These are phyloP conservation scores for Erebia ligea DNA, from an alignment of 2,888 invertebrate species.

Conservation along the genomic window DNA sequence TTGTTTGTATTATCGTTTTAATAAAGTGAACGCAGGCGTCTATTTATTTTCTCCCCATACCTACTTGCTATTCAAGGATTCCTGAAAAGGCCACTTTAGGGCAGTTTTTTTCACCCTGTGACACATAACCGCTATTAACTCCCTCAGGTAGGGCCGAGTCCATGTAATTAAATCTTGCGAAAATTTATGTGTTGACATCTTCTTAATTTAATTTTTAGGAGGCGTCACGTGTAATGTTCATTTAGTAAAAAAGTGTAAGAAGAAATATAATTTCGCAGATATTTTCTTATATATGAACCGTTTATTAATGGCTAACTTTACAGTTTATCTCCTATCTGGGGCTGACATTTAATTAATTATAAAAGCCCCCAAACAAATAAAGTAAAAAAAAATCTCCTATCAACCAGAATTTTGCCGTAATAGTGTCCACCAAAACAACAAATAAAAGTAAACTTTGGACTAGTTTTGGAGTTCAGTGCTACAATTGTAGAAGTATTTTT, in stretches of 20 bases:
- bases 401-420: too few relatives aligned
- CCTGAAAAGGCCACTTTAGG: slow-evolving; percentile 50
- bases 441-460: too few relatives aligned
- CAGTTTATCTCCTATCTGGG: too few relatives aligned
- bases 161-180: slow-evolving; percentile 75
- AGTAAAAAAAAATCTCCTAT: too few relatives aligned
- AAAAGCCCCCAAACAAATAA: too few relatives aligned
- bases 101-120: slow-evolving; percentile 72
- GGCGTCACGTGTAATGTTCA: slow-evolving; percentile 56
- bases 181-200: slow-evolving; percentile 77
- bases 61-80: slow-evolving; percentile 4
- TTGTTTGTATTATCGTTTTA: too few relatives aligned
- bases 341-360: too few relatives aligned
- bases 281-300: neutral
- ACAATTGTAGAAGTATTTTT: neutral
- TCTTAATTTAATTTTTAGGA: slow-evolving; percentile 73
- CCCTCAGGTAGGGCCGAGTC: slow-evolving; percentile 64
- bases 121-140: slow-evolving; percentile 76
- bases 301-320: neutral
- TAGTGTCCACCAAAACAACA: too few relatives aligned
- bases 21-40: too few relatives aligned
- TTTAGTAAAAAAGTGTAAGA: neutral
- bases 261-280: neutral
- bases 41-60: slow-evolving; percentile 46
- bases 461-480: neutral